phyloP scores from a whole-genome alignment of 2,888 invertebrate species.

The Drosophila niveifrons region DNA sequence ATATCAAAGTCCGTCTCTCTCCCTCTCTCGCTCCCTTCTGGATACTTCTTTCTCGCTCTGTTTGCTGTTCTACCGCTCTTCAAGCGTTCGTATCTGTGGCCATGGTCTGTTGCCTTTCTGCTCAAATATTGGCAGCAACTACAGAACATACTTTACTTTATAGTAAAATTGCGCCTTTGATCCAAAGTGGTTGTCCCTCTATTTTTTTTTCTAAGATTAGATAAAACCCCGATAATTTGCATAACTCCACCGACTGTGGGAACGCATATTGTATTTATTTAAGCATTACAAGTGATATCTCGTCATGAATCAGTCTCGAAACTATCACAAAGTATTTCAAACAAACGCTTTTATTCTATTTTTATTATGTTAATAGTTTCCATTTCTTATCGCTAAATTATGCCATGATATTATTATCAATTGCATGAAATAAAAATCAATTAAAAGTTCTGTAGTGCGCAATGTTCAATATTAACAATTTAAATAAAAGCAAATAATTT shows the following conservation, averaged over 20 bases:
- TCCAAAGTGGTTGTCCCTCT: slow-evolving; percentile 25
- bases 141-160: neutral
- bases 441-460: neutral
- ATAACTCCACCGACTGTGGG: slow-evolving; percentile 57
- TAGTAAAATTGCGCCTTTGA: slow-evolving; percentile 1
- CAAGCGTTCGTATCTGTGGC: slow-evolving; percentile 6
- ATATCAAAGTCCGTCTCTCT: slow-evolving; percentile 56
- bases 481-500: no score
- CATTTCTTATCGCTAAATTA: neutral
- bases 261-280: slow-evolving; percentile 21
- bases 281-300: neutral
- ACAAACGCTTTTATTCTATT: neutral
- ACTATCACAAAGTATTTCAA: neutral
- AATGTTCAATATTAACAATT: neutral
- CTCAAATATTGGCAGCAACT: slow-evolving; percentile 19
- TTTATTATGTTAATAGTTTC: neutral
- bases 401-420: neutral
- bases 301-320: neutral
- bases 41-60: neutral
- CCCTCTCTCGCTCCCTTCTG: neutral
- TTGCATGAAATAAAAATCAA: neutral
- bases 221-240: slow-evolving; percentile 61
- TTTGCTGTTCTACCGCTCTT: neutral
- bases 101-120: slow-evolving; percentile 45
- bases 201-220: slow-evolving; percentile 46